phyloP scores from a whole-genome alignment of 2,888 invertebrate species.

The Rotaria macrura region DNA sequence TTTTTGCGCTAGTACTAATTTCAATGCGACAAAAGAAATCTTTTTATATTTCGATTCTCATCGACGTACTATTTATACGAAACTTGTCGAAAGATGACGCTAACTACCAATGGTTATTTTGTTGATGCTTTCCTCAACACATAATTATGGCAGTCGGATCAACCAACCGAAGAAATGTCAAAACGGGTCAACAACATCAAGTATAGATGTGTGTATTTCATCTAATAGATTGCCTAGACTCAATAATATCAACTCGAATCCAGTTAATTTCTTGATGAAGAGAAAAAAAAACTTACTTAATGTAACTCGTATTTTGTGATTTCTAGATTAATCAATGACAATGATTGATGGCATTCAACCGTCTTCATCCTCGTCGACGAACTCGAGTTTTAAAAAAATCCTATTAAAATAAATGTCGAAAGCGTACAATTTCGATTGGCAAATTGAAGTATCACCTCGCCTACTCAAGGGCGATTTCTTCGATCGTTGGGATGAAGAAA shows the following conservation, averaged over 20 bases:
- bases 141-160: not conserved
- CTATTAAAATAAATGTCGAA: slow-evolving; percentile 56
- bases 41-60: not conserved
- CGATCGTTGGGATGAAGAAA: slow-evolving; percentile 96
- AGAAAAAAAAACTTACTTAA: not conserved
- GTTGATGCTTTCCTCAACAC: not conserved
- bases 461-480: slow-evolving; percentile 74
- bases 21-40: no score
- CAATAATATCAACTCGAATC: not conserved
- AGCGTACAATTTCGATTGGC: slow-evolving; percentile 97
- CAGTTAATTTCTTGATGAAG: not conserved
- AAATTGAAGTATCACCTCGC: slow-evolving; percentile 77
- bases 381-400: not conserved
- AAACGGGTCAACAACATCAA: not conserved
- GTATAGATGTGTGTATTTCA: not conserved
- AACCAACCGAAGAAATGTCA: not conserved
- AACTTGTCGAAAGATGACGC: not conserved
- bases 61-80: no score
- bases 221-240: not conserved
- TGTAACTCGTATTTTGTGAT: not conserved
- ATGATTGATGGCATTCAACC: not conserved
- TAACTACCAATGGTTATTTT: not conserved
- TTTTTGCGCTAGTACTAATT: no score
- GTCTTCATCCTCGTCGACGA: not conserved
- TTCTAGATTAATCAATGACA: not conserved